phyloP scores from a whole-genome alignment of 1,140 invertebrate species.

The Drosophila repletoides region DNA sequence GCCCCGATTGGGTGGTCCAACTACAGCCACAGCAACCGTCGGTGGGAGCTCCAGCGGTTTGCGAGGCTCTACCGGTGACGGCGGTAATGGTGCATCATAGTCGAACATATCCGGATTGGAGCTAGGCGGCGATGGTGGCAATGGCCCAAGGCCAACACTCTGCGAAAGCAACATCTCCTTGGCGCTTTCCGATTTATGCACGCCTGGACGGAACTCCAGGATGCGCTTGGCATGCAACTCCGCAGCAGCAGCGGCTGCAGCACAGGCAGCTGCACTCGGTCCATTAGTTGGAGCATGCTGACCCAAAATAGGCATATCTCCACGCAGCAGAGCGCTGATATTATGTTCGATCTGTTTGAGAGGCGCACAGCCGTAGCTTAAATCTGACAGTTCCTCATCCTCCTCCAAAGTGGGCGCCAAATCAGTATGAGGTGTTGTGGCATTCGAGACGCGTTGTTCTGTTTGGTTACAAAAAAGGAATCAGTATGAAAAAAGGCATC shows the following conservation, averaged over 20 bases:
- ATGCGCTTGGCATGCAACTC: slow-evolving; percentile 69
- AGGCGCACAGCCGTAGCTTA: slow-evolving; percentile 74
- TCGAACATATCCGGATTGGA: slow-evolving; percentile 80
- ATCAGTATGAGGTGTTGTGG: slow-evolving; percentile 82
- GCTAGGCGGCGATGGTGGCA: slow-evolving; percentile 77
- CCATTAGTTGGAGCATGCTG: slow-evolving; percentile 36
- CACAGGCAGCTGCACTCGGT: background rate
- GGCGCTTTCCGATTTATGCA: slow-evolving; percentile 87
- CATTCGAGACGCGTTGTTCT: slow-evolving; percentile 65
- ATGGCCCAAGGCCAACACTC: slow-evolving; percentile 74
- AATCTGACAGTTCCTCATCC: slow-evolving; percentile 85
- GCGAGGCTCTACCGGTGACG: slow-evolving; percentile 85
- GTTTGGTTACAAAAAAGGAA: background rate
- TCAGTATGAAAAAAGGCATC: background rate
- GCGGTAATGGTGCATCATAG: slow-evolving; percentile 88
- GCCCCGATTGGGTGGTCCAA: slow-evolving; percentile 41
- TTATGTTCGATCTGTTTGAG: slow-evolving; percentile 86
- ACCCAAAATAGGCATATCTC: slow-evolving; percentile 82
- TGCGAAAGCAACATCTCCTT: slow-evolving; percentile 86
- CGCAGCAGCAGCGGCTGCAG: slow-evolving; percentile 44
- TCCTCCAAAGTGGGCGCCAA: slow-evolving; percentile 85
- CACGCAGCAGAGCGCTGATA: slow-evolving; percentile 85
- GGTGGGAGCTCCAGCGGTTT: slow-evolving; percentile 84
- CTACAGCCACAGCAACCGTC: slow-evolving; percentile 83
- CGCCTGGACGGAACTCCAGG: slow-evolving; percentile 83